phyloP scores from a whole-genome alignment of 2,888 invertebrate species.

The Melanophora roralis region DNA sequence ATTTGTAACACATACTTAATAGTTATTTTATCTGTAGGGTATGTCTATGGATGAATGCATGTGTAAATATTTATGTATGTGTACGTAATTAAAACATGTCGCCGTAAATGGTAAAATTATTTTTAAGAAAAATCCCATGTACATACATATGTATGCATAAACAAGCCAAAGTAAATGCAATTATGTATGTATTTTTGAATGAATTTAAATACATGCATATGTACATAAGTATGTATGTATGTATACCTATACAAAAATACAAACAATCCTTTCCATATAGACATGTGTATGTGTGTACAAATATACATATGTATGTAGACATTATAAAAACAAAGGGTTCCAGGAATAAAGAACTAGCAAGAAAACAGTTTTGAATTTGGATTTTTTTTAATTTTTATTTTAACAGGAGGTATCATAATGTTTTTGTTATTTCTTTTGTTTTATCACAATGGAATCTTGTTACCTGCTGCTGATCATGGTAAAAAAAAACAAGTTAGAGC shows the following conservation, averaged over 20 bases:
- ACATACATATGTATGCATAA: background rate
- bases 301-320: background rate
- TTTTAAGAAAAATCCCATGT: background rate
- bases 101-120: background rate
- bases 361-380: background rate
- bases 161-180: background rate
- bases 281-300: background rate
- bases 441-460: slow-evolving; percentile 14
- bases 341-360: background rate
- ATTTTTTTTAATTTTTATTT: background rate
- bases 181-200: background rate
- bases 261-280: background rate
- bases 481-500: too few species aligned
- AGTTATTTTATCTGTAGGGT: too few species aligned
- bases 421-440: background rate
- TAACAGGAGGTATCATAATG: background rate
- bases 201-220: background rate
- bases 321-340: background rate
- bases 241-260: background rate
- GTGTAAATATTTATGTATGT: background rate
- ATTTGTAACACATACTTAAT: too few species aligned
- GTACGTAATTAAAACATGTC: background rate
- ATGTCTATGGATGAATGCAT: too few species aligned
- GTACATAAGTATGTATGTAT: background rate
- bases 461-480: slow-evolving; percentile 9